Evolutionary conservation across 2,888 invertebrate genomes (phyloP).

Genomic region (Eristalis arbustorum): DNA sequence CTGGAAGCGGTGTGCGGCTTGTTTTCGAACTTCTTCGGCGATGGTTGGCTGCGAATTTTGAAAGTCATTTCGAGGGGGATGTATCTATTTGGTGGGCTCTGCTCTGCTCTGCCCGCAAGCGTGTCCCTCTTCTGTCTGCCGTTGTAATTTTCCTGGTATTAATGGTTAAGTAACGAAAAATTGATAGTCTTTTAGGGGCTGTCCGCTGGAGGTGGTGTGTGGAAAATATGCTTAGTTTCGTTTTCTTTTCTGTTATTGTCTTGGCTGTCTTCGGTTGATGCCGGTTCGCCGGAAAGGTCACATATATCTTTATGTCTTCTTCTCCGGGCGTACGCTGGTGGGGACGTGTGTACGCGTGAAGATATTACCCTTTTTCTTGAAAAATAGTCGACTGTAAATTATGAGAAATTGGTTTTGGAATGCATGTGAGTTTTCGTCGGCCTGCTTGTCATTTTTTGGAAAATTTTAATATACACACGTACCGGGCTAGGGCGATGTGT

Average conservation of each 20-base stretch:
- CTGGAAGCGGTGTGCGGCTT: conserved; percentile 17
- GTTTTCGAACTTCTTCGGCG: conserved; percentile 12
- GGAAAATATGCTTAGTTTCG: conserved; percentile 48
- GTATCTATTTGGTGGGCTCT: conserved; percentile 10
- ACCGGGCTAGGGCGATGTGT: conserved; percentile 23
- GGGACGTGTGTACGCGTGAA: conserved; percentile 30
- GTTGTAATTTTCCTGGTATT: conserved; percentile 47
- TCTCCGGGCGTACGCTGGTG: conserved; percentile 11
- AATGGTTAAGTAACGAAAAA: conserved; percentile 62
- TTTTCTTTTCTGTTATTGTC: conserved; percentile 2
- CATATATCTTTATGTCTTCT: conserved; percentile 58
- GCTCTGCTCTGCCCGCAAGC: not conserved
- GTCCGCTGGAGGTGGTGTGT: conserved; percentile 15
- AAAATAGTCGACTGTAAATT: conserved; percentile 65
- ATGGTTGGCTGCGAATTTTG: not conserved
- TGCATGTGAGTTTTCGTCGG: conserved; percentile 22
- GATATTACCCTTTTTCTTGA: conserved; percentile 55
- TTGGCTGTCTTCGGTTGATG: not conserved
- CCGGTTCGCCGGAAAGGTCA: not conserved
- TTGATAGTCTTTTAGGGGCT: conserved; percentile 44
- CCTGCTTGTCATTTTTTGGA: conserved; percentile 28
- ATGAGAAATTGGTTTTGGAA: conserved; percentile 64
- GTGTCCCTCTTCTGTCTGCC: conserved; percentile 4
- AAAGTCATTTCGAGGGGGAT: conserved; percentile 35
- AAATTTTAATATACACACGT: conserved; percentile 28